phyloP scores from a whole-genome alignment of 1,140 invertebrate species.

The Halictus rubicundus region DNA sequence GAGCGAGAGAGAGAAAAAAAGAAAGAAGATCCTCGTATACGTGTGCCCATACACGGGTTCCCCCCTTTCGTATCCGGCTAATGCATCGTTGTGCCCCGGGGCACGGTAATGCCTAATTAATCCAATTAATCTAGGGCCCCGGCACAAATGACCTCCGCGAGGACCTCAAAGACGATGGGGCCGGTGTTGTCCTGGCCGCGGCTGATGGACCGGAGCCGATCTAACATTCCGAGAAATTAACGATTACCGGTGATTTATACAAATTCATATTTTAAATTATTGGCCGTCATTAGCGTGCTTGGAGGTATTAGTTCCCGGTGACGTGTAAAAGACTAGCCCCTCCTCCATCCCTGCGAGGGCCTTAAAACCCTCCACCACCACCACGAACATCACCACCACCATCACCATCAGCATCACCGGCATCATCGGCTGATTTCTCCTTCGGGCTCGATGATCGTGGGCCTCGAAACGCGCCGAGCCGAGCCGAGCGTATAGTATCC shows the following conservation, averaged over 20 bases:
- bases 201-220: slow-evolving; percentile 77
- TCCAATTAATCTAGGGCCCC: slow-evolving; percentile 79
- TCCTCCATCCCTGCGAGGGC: not conserved
- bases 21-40: not conserved
- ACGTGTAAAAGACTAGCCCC: slow-evolving; percentile 67
- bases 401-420: too few species aligned
- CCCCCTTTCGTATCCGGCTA: slow-evolving; percentile 65
- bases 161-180: slow-evolving; percentile 65
- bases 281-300: slow-evolving; percentile 77
- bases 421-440: slow-evolving; percentile 51
- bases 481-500: slow-evolving; percentile 56
- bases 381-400: too few species aligned
- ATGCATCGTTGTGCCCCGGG: slow-evolving; percentile 76
- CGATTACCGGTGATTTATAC: slow-evolving; percentile 80
- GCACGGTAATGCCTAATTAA: slow-evolving; percentile 80
- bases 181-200: slow-evolving; percentile 54
- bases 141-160: slow-evolving; percentile 78
- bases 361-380: slow-evolving; percentile 25
- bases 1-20: too few species aligned
- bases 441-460: slow-evolving; percentile 63
- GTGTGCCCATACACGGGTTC: slow-evolving; percentile 36
- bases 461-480: slow-evolving; percentile 50
- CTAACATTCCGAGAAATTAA: slow-evolving; percentile 81
- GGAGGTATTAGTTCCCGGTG: slow-evolving; percentile 76
- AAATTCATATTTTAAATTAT: slow-evolving; percentile 81